Base-by-base conservation (phyloP, 2,797 vertebrate species). In the Chloroceryle inda region DNA sequence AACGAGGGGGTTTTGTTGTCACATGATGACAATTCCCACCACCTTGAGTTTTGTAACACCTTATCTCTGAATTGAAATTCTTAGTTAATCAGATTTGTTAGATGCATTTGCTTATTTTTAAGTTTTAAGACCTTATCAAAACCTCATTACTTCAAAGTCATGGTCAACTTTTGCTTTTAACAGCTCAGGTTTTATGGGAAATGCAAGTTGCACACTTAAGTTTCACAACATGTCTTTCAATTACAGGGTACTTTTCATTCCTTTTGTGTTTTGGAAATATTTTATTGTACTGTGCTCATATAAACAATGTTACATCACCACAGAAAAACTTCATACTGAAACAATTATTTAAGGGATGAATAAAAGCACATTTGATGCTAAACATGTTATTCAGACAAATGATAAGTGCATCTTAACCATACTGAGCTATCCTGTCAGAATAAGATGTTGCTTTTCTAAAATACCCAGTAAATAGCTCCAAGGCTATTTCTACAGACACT, bases 371-470 rank as follows among this genome's bases (percentile, higher is more conserved):
- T 50, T 71, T 61, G 66, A 8, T 94, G 74, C 40, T 93, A 61
- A 88, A 26, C 20, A 1, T 76, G 13, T 75, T 87, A 71, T 38
- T 92, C 42, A 73, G 44, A 58, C 17, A 59, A 85, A 40, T 56
- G 31, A 21, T 85, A 92, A 85, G 53, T 89, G 33, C 23, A 75
- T 92, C 53, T 72, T 75, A 93, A 52, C 29, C 31, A n/a, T 68
- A 56, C 17, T 61, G 76, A 40, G 45, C 23, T 42, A 31, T 67
- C 24, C 52, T 83, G 7, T 42, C 71, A 86, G 69, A 73, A 40
- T 73, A 72, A 77, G 31, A 45, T 86, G 27, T 55, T 90, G 71
- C 63, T 94, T 37, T 86, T 90, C 64, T 53, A 75, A 81, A 77
- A 72, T 69, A 73, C 37, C 2, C 35, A 49, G 35, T 68, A 87